Conservation (phyloP, 2,888 invertebrate species). For the Polydrusus tereticollis region DNA sequence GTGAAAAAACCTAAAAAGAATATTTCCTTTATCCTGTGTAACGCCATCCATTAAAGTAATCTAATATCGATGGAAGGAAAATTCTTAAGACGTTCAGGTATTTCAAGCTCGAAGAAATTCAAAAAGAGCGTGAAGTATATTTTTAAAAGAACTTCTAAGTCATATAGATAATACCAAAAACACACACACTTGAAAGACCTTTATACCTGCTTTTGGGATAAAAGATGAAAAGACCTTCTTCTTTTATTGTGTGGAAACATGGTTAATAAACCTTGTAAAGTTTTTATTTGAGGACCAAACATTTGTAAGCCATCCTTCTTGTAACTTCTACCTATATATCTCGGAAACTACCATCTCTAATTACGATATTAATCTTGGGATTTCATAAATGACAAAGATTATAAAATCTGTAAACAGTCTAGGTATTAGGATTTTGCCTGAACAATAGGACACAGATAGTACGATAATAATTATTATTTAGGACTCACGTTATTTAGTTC, state of each 20-base stretch:
- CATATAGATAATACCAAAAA: conserved; percentile 14
- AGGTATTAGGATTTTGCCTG: background rate
- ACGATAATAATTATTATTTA: conserved; percentile 5
- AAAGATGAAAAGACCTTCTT: conserved; percentile 12
- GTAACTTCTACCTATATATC: conserved; percentile 2
- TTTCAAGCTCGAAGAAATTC: conserved; percentile 2
- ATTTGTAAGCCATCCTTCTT: conserved; percentile 14
- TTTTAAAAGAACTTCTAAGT: conserved; percentile 17
- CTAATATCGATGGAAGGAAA: conserved; percentile 1
- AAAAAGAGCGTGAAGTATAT: conserved; percentile 17
- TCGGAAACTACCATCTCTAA: background rate
- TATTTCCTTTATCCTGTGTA: background rate
- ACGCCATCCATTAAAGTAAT: conserved; percentile 2
- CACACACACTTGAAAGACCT: conserved; percentile 21
- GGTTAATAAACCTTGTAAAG: conserved; percentile 10
- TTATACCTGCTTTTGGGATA: conserved; percentile 18
- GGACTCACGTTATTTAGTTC: background rate
- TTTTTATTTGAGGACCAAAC: conserved; percentile 21
- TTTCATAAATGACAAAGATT: background rate
- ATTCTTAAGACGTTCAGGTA: conserved; percentile 9
- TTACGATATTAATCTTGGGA: conserved; percentile 1
- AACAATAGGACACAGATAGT: background rate
- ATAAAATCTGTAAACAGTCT: background rate
- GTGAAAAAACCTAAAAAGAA: background rate
- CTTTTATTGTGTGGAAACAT: conserved; percentile 16